phyloP scores from a whole-genome alignment of 2,113 vertebrate species.

The Pelecanus crispus region DNA sequence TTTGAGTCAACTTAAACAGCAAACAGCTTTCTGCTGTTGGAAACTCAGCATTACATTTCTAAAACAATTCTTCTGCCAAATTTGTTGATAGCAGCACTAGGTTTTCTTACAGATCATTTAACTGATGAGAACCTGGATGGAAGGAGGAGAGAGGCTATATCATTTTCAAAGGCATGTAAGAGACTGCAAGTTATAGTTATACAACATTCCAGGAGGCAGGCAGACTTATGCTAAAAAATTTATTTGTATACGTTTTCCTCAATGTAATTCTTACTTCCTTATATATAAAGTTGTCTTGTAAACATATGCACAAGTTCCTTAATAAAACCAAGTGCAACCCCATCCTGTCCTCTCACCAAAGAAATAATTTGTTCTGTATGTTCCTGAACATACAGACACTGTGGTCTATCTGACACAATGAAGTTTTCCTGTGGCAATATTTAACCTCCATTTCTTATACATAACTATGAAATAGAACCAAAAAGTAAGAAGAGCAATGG shows the following conservation, averaged over 20 bases:
- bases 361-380: neutral
- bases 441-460: neutral
- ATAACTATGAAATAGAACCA: neutral
- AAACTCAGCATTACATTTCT: neutral
- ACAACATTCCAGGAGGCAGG: neutral
- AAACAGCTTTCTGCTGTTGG: constrained; percentile 3
- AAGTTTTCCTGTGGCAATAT: neutral
- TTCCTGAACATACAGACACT: neutral
- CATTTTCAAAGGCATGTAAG: neutral
- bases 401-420: neutral
- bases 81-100: neutral
- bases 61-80: constrained; percentile 1
- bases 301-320: neutral
- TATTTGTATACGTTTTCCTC: neutral
- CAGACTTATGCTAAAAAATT: neutral
- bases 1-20: constrained; percentile 3
- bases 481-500: neutral
- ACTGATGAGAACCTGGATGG: neutral
- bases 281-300: neutral
- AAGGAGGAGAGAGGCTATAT: neutral
- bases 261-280: neutral
- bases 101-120: neutral
- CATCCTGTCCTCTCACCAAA: neutral
- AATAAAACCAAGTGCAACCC: neutral
- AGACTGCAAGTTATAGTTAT: neutral